Evolutionary conservation across 2,888 invertebrate species (phyloP).

Genomic region (Eilema sororculum): DNA sequence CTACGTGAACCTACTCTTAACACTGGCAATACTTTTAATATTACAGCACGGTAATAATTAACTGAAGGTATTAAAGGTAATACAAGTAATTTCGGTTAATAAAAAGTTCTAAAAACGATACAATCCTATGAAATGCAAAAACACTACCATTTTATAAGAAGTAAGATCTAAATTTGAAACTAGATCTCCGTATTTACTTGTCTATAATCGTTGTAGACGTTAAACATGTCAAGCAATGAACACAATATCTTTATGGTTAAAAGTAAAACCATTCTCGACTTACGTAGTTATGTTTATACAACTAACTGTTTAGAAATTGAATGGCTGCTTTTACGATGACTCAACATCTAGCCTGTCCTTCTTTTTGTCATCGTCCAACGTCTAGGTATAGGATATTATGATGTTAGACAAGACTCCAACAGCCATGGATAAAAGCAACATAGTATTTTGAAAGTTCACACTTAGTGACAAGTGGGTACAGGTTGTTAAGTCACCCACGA

Average conservation of each 20-base stretch:
- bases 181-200: not conserved
- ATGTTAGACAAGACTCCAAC: slow-evolving; percentile 9
- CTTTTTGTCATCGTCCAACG: slow-evolving; percentile 14
- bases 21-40: too few species aligned
- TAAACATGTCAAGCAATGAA: not conserved
- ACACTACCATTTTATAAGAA: not conserved
- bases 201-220: too few species aligned
- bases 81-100: too few species aligned
- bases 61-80: too few species aligned
- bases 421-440: slow-evolving; percentile 21
- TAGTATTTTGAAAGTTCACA: slow-evolving; percentile 28
- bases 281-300: slow-evolving; percentile 6
- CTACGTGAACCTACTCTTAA: too few species aligned
- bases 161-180: not conserved
- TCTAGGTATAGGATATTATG: slow-evolving; percentile 12
- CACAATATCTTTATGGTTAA: not conserved
- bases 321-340: slow-evolving; percentile 5
- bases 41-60: too few species aligned
- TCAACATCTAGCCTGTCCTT: not conserved
- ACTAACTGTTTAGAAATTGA: slow-evolving; percentile 10
- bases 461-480: slow-evolving; percentile 20
- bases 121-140: too few species aligned
- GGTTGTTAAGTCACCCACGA: slow-evolving; percentile 10
- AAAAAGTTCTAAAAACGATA: too few species aligned
- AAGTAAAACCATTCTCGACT: not conserved